Conservation (phyloP, 2,888 invertebrate species). For the Graphium colonna region DNA sequence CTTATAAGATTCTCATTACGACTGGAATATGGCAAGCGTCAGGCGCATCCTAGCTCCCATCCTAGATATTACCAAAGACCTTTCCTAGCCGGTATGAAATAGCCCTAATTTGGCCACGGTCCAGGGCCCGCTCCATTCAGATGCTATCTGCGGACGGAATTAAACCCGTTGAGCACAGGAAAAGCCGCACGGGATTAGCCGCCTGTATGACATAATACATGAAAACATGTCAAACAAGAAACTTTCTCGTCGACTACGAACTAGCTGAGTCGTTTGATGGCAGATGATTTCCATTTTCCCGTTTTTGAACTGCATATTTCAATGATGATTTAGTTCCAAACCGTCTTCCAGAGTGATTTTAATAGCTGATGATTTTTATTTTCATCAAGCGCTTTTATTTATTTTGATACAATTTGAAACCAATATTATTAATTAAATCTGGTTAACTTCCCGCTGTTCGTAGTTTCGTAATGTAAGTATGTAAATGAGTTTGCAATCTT, state of each 20-base stretch:
- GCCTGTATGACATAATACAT: slow-evolving; percentile 11
- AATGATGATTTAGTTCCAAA: not conserved
- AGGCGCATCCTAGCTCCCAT: slow-evolving; percentile 16
- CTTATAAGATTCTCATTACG: too few species aligned
- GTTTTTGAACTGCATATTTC: not conserved
- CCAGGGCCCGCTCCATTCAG: slow-evolving; percentile 28
- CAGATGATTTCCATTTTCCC: not conserved
- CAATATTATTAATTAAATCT: too few species aligned
- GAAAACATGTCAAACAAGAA: not conserved
- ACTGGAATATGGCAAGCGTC: too few species aligned
- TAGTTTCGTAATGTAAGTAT: too few species aligned
- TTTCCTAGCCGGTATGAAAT: slow-evolving; percentile 28
- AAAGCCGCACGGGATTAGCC: slow-evolving; percentile 34
- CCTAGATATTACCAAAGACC: too few species aligned
- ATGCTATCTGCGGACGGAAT: slow-evolving; percentile 33
- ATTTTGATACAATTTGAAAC: too few species aligned
- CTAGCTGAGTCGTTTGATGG: not conserved
- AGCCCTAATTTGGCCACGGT: slow-evolving; percentile 32
- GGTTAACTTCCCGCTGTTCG: too few species aligned
- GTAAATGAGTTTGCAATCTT: too few species aligned
- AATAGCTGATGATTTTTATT: too few species aligned
- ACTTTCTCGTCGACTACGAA: not conserved
- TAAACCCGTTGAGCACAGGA: slow-evolving; percentile 33
- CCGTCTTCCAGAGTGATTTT: not conserved
- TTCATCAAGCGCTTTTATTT: too few species aligned